Evolutionary conservation across 2,113 vertebrate species (phyloP), one percentile per base, ranked within the genome.

Genomic region (Pygoscelis adeliae): DNA sequence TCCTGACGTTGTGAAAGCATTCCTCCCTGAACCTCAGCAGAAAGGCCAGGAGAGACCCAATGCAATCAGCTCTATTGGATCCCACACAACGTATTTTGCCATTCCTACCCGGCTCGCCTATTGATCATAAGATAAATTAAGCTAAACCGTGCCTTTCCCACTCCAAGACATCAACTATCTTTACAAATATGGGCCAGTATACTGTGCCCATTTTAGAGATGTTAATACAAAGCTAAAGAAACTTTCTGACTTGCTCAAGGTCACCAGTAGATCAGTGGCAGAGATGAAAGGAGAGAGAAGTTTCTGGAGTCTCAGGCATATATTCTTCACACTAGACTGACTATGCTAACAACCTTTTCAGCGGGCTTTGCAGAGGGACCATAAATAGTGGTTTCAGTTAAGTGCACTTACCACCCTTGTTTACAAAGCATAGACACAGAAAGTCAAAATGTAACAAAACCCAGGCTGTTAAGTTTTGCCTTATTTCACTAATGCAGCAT

Each of bases 371-470:
- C 52, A 80, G 55, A 70, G 42, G 38, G 20, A 70, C 65, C 52
- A 56, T 80, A 63, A 95, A 84, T 7, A 67, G 29, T 38, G n/a
- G 29, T n/a, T 81, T 85, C 91, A 87, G 53, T 36, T 56, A 87
- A 83, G 40, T 32, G 65, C 44, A 52, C 63, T 82, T 62, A 87
- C 38, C n/a, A 92, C 15, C 25, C 42, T 62, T 76, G 21, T 67
- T 93, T 59, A 96, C 53, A 50, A 58, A 90, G 42, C 56, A 66
- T 0, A 90, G 58, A 56, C 42, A 73, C 8, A 59, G 66, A 66
- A 90, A 95, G 58, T 50, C 42, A 91, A 86, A 82, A 58, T 34
- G 29, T 73, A 95, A 79, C 89, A 80, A 66, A 94, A 5, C 13
- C 20, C 16, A 26, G 26, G 16, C 36, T 87, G 46, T 62, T 66